Evolutionary conservation across 2,113 vertebrate species (phyloP), one percentile per base, ranked within the genome.

Genomic region (Garra rufa): DNA sequence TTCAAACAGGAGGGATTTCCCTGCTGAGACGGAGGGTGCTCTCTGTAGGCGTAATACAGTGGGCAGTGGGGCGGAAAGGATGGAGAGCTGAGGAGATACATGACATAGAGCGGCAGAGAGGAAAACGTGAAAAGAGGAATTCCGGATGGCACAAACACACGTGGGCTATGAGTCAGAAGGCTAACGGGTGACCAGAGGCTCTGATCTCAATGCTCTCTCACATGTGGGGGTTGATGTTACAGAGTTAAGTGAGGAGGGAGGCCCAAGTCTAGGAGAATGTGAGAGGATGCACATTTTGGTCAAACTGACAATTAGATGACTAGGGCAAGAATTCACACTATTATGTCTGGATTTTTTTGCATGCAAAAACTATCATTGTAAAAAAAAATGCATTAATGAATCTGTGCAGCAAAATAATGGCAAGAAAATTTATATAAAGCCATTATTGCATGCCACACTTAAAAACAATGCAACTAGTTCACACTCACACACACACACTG

Each of bases 1-100:
- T 15, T 83, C 17, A 83, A 81, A 41, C 70, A 44, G 81, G 61
- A 85, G 76, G 83, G 88, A 76, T 74, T 77, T 78, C 48, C 48
- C 57, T n/a, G 34, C 38, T 43, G 38, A 65, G 50, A 71, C 17
- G 3, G 4, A 57, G 55, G 34, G 44, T 14, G 44, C 65, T 38
- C 65, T 50, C 63, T 70, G 74, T n/a, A 30, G 70, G 75, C 19
- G 55, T n/a, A 55, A 19, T 4, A 15, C 38, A 63, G 46, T 28
- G 69, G 59, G 38, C 82, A 87, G n/a, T 74, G 69, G 57, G 41
- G 69, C 30, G 57, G 76, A 84, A 87, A 21, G 44, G 50, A 87
- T 61, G 34, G 9, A 83, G 82, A 87, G 48, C 28, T 21, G 46
- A 65, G 41, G 82, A 79, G 67, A 87, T 71, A 81, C 41, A 26